These are phyloP conservation scores for Siniperca knerii DNA, from an alignment of 2,113 vertebrate genomes.

Conservation along the genomic window DNA sequence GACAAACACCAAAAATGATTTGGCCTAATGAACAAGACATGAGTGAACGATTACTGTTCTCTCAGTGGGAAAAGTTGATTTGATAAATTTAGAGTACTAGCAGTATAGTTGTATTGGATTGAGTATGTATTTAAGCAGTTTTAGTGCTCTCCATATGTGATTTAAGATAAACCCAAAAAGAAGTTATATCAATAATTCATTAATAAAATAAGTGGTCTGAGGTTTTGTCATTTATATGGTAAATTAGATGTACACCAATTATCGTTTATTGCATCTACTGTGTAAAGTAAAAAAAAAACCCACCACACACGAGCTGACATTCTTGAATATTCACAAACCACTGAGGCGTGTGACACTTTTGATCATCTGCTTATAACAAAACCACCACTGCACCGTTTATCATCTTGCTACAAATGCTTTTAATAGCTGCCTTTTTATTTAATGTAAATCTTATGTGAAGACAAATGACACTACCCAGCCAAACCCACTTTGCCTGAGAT, in stretches of 20 bases:
- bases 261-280: conserved; percentile 76
- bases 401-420: conserved; percentile 77
- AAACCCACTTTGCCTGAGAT: conserved; percentile 14
- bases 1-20: conserved; percentile 29
- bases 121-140: background rate
- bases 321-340: conserved; percentile 80
- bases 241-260: conserved; percentile 79
- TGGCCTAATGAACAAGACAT: conserved; percentile 10
- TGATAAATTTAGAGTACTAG: background rate
- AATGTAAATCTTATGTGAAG: conserved; percentile 64
- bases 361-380: conserved; percentile 80
- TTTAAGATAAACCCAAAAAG: conserved; percentile 21
- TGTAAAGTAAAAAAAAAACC: conserved; percentile 36
- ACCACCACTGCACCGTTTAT: conserved; percentile 74
- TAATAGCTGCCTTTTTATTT: conserved; percentile 71
- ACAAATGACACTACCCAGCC: conserved; percentile 66
- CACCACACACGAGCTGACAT: conserved; percentile 54
- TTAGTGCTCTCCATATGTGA: conserved; percentile 15
- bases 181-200: conserved; percentile 40
- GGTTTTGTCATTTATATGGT: conserved; percentile 72
- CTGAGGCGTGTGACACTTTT: conserved; percentile 78
- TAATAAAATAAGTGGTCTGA: conserved; percentile 62
- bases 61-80: background rate
- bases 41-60: background rate
- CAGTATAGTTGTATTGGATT: background rate